These are phyloP conservation scores for Gymnogyps californianus DNA, from an alignment of 2,113 vertebrate species.

Conservation along the genomic window DNA sequence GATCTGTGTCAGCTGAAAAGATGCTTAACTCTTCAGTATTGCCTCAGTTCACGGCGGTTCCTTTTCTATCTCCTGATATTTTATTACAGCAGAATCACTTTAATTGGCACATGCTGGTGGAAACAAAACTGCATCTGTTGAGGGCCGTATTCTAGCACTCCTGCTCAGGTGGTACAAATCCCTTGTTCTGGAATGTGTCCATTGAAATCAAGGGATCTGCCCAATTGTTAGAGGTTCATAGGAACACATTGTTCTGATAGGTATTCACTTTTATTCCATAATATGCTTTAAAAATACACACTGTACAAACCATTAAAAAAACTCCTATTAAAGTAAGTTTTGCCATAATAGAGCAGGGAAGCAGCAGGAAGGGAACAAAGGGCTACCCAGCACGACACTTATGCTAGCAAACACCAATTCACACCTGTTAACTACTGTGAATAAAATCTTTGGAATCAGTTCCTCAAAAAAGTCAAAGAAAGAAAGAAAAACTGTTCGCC, in stretches of 20 bases:
- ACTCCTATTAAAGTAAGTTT: constrained; percentile 64
- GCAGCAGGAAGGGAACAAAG: constrained; percentile 63
- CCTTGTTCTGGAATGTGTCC: constrained; percentile 50
- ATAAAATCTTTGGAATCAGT: constrained; percentile 68
- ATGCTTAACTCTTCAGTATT: not conserved
- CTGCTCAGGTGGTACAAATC: constrained; percentile 24
- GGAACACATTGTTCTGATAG: constrained; percentile 54
- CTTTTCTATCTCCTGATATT: constrained; percentile 49
- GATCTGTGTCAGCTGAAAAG: constrained; percentile 38
- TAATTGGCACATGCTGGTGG: constrained; percentile 65
- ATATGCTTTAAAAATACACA: constrained; percentile 65
- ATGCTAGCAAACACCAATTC: constrained; percentile 66
- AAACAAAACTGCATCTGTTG: constrained; percentile 57
- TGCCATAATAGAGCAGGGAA: constrained; percentile 62
- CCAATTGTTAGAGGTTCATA: constrained; percentile 62
- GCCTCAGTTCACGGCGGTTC: not conserved
- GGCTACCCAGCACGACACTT: constrained; percentile 58
- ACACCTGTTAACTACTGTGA: constrained; percentile 67
- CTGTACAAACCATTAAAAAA: constrained; percentile 56
- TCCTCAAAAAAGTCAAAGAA: constrained; percentile 61
- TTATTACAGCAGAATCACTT: constrained; percentile 60
- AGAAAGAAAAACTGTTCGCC: constrained; percentile 61
- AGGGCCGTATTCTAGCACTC: constrained; percentile 62
- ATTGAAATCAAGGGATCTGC: constrained; percentile 55
- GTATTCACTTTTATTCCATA: constrained; percentile 62